Conservation (phyloP, 2,797 vertebrate species). For the Glossophaga mutica region DNA sequence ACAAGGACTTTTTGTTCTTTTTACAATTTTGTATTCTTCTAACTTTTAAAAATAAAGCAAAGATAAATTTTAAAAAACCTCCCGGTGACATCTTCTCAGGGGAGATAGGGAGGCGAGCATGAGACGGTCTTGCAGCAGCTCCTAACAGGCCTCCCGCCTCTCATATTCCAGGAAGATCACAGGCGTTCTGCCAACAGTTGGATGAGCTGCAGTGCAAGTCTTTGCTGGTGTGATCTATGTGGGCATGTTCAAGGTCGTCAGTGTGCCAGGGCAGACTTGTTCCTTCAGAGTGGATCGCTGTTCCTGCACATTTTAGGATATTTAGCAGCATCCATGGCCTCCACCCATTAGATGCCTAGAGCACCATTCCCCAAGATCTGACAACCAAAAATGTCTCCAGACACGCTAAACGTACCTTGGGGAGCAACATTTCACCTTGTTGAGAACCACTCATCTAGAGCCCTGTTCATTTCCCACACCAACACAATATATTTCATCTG, state of each 20-base stretch:
- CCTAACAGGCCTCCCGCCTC: not conserved
- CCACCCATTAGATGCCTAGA: not conserved
- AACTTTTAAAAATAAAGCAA: conserved; percentile 3
- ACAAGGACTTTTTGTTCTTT: conserved; percentile 8
- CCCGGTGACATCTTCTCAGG: not conserved
- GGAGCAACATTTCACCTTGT: not conserved
- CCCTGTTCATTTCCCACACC: not conserved
- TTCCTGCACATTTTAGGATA: not conserved
- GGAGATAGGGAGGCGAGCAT: not conserved
- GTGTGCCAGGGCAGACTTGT: not conserved
- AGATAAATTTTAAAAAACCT: not conserved
- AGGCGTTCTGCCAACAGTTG: not conserved
- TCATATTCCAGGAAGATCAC: not conserved
- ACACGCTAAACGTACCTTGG: not conserved
- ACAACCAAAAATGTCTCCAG: not conserved
- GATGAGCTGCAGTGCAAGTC: not conserved
- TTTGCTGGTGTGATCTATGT: not conserved
- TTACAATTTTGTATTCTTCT: not conserved
- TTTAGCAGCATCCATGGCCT: not conserved
- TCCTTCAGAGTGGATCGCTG: not conserved
- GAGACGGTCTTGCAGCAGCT: not conserved
- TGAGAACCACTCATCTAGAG: not conserved
- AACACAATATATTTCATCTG: not conserved
- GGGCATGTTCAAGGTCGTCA: not conserved
- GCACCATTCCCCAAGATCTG: not conserved